phyloP scores from a whole-genome alignment of 2,888 invertebrate genomes.

The Smittia sp. region DNA sequence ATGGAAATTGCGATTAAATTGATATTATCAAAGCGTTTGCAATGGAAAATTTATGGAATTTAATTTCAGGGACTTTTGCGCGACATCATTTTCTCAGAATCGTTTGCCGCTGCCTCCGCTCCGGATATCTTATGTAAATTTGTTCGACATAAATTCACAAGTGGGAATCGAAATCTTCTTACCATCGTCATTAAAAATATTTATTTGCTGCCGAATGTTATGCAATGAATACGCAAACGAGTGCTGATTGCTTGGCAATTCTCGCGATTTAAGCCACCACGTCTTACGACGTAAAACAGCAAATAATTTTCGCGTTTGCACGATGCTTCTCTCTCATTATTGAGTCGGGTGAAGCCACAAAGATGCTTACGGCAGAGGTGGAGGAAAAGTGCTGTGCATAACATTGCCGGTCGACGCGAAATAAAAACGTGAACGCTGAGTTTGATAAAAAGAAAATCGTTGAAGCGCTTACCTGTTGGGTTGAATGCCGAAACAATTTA shows the following conservation, averaged over 20 bases:
- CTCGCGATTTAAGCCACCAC: conserved; percentile 10
- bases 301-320: conserved; percentile 25
- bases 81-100: background rate
- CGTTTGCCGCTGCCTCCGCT: background rate
- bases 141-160: conserved; percentile 18
- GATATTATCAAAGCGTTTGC: conserved; percentile 4
- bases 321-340: conserved; percentile 15
- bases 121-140: conserved; percentile 22
- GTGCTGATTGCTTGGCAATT: conserved; percentile 14
- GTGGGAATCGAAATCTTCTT: conserved; percentile 24
- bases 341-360: conserved; percentile 34
- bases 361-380: background rate
- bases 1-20: conserved; percentile 22
- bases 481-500: conserved; percentile 21
- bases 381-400: background rate
- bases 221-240: conserved; percentile 2
- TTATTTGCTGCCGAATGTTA: background rate
- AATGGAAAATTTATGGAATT: conserved; percentile 35
- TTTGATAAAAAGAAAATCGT: conserved; percentile 22
- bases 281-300: conserved; percentile 22
- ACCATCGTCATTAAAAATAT: conserved; percentile 10
- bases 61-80: conserved; percentile 18
- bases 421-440: background rate
- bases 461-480: conserved; percentile 34
- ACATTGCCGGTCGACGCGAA: background rate